phyloP scores from a whole-genome alignment of 92 coral and sea anemone genomes.

The Metridium senile region DNA sequence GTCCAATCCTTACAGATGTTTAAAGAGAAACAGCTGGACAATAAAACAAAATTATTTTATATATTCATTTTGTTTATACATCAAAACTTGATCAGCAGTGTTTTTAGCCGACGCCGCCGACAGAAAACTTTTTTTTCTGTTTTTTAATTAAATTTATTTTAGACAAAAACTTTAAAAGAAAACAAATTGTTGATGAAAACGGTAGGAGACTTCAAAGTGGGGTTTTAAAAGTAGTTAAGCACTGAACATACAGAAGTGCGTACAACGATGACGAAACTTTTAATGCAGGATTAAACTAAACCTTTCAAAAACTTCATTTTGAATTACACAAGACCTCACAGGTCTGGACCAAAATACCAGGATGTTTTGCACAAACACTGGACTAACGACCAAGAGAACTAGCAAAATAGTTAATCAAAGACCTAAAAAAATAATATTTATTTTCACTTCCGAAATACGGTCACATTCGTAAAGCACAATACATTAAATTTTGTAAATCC shows the following conservation, averaged over 20 bases:
- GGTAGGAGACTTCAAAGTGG: background rate
- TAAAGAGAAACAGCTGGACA: background rate
- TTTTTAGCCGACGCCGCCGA: too few species aligned
- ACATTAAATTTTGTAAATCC: too few species aligned
- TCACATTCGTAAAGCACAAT: background rate
- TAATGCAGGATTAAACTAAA: background rate
- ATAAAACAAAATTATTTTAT: background rate
- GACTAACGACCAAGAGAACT: background rate
- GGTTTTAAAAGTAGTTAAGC: background rate
- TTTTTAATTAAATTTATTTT: too few species aligned
- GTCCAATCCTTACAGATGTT: conserved; percentile 1
- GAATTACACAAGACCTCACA: conserved; percentile 8
- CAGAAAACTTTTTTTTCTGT: background rate
- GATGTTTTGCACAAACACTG: conserved; percentile 15
- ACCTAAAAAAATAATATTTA: background rate
- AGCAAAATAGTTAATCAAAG: conserved; percentile 15
- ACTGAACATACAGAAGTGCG: background rate
- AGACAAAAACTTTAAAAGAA: background rate
- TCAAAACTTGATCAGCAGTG: background rate
- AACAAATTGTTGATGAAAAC: background rate
- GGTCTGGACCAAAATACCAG: conserved; percentile 20
- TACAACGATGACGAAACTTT: too few species aligned
- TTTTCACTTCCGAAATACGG: background rate
- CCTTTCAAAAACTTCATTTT: conserved; percentile 2
- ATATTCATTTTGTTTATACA: background rate